phyloP scores from a whole-genome alignment of 1,140 invertebrate species.

The Thaumetopoea pityocampa region DNA sequence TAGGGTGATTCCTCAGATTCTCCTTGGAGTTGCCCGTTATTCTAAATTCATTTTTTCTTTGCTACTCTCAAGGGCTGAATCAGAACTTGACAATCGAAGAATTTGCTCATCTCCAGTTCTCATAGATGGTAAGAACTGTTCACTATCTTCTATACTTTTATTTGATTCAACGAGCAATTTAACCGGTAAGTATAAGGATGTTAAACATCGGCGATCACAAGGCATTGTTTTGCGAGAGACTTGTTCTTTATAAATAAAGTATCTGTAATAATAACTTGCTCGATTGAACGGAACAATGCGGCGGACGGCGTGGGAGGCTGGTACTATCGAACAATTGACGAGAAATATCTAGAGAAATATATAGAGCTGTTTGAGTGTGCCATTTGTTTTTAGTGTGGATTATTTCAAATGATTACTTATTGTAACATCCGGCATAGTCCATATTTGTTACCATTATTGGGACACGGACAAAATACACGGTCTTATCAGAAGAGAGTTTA shows the following conservation, averaged over 20 bases:
- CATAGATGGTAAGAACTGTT: not conserved
- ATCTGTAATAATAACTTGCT: constrained; percentile 67
- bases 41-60: too few species aligned
- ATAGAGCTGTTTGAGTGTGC: constrained; percentile 35
- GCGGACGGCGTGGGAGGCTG: constrained; percentile 44
- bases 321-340: constrained; percentile 43
- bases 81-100: too few species aligned
- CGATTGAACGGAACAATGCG: constrained; percentile 62
- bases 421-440: too few species aligned
- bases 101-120: too few species aligned
- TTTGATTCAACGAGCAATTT: not conserved
- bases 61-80: too few species aligned
- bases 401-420: not conserved
- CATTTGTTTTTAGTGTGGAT: not conserved
- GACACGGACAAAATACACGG: too few species aligned
- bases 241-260: constrained; percentile 57
- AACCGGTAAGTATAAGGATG: not conserved
- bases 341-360: constrained; percentile 26
- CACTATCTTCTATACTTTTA: not conserved
- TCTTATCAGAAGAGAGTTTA: too few species aligned
- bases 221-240: constrained; percentile 7
- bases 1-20: too few species aligned
- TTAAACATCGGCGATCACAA: constrained; percentile 4
- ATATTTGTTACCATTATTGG: too few species aligned
- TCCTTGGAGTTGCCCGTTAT: too few species aligned